These are phyloP conservation scores for Caenorhabditis virilis DNA, from an alignment of 2,888 invertebrate genomes.

Conservation along the genomic window DNA sequence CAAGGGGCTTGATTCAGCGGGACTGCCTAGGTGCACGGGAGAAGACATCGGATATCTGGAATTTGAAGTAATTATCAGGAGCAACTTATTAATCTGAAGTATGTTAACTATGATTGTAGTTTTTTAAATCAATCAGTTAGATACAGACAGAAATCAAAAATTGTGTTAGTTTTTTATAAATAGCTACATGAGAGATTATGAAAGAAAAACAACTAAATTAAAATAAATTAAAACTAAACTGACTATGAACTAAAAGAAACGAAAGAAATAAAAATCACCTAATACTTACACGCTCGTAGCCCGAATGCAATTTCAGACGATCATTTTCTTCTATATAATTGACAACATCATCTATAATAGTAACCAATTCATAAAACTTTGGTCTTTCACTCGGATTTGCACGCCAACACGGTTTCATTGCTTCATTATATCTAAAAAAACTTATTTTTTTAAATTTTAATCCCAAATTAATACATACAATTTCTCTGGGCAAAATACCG, in stretches of 20 bases:
- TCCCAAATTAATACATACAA: slow-evolving; percentile 61
- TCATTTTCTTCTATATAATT: slow-evolving; percentile 39
- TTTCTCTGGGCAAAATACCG: slow-evolving; percentile 71
- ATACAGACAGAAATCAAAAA: neutral
- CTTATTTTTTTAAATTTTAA: neutral
- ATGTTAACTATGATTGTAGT: too few species aligned
- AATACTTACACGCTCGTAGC: slow-evolving; percentile 52
- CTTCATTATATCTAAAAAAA: slow-evolving; percentile 46
- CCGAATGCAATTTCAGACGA: slow-evolving; percentile 38
- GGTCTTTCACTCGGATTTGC: slow-evolving; percentile 44
- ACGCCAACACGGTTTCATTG: slow-evolving; percentile 55
- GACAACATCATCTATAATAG: slow-evolving; percentile 30
- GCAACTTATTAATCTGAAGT: too few species aligned
- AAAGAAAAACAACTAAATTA: too few species aligned
- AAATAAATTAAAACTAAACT: neutral
- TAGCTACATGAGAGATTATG: too few species aligned
- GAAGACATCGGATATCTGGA: too few species aligned
- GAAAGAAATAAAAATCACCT: slow-evolving; percentile 26
- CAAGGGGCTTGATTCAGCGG: too few species aligned
- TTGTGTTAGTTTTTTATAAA: too few species aligned
- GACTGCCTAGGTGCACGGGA: too few species aligned
- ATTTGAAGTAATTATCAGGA: too few species aligned
- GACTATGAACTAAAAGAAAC: neutral
- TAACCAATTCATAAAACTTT: slow-evolving; percentile 45
- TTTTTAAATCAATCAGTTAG: neutral